phyloP scores from a whole-genome alignment of 1,140 invertebrate species.

The Homalodisca vitripennis region DNA sequence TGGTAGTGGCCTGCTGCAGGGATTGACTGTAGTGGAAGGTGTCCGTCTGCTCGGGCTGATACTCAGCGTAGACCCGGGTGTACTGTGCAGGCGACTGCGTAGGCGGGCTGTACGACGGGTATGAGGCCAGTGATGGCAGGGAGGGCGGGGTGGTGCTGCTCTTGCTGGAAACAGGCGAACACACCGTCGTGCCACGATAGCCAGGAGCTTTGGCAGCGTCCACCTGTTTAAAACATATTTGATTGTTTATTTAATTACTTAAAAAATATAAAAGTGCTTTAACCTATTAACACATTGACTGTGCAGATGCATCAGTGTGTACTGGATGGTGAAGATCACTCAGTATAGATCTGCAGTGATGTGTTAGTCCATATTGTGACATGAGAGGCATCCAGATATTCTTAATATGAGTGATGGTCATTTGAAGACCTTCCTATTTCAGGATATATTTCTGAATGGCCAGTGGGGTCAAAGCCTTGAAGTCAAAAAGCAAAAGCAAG shows the following conservation, averaged over 20 bases:
- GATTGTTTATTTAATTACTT: background rate
- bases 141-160: constrained; percentile 19
- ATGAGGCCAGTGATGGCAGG: constrained; percentile 46
- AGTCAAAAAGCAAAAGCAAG: no score
- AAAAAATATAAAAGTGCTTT: background rate
- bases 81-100: constrained; percentile 25
- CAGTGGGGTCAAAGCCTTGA: no score
- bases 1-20: constrained; percentile 24
- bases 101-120: constrained; percentile 31
- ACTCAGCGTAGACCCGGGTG: background rate
- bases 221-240: constrained; percentile 52
- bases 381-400: no score
- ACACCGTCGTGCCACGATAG: constrained; percentile 67
- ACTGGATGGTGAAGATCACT: no score
- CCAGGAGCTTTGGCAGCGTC: constrained; percentile 81
- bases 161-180: constrained; percentile 69
- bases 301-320: background rate
- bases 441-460: no score
- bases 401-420: no score
- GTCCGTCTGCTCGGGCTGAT: background rate
- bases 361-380: no score
- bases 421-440: no score
- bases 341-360: no score
- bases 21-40: no score
- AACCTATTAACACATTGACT: background rate